Evolutionary conservation across 1,140 invertebrate genomes (phyloP).

Genomic region (Gonioctena quinquepunctata): DNA sequence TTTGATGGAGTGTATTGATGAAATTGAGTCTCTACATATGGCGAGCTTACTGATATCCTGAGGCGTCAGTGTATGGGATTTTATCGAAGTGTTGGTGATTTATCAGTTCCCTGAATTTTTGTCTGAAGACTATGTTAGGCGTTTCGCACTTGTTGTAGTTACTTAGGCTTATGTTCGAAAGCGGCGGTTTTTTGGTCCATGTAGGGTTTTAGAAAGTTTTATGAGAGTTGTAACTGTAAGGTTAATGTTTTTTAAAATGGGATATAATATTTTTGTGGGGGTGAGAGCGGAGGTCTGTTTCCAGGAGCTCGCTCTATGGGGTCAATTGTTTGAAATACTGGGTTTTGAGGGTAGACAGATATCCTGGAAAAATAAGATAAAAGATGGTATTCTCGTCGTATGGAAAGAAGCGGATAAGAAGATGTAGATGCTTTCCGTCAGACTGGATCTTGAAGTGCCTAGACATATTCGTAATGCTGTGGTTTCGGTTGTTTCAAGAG

Average conservation of each 20-base stretch:
- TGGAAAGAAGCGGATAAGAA: neutral
- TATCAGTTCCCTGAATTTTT: neutral
- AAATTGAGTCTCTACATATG: too few species aligned
- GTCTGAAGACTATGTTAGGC: too few species aligned
- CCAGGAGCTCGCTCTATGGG: neutral
- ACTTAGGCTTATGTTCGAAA: neutral
- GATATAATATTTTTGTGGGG: neutral
- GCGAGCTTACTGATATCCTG: too few species aligned
- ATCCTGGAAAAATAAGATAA: conserved; percentile 2
- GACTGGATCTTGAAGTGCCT: conserved; percentile 13
- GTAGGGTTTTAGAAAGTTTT: neutral
- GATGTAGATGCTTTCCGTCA: neutral
- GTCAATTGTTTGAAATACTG: neutral
- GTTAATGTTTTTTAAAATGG: neutral
- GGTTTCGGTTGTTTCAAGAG: neutral
- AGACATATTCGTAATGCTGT: too few species aligned
- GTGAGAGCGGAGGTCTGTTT: neutral
- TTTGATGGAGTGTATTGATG: too few species aligned
- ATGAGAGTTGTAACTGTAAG: neutral
- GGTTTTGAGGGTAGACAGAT: conserved; percentile 7
- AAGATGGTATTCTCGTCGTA: conserved; percentile 2
- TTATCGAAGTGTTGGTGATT: too few species aligned
- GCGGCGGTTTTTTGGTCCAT: too few species aligned
- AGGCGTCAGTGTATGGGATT: too few species aligned
- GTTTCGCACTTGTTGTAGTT: conserved; percentile 3